Percentiles rank a stretch among this genome's conserved stretches.
These are phyloP conservation scores for Catamblyrhynchus diadema DNA, from an alignment of 2,797 vertebrate species.

Conservation along the genomic window DNA sequence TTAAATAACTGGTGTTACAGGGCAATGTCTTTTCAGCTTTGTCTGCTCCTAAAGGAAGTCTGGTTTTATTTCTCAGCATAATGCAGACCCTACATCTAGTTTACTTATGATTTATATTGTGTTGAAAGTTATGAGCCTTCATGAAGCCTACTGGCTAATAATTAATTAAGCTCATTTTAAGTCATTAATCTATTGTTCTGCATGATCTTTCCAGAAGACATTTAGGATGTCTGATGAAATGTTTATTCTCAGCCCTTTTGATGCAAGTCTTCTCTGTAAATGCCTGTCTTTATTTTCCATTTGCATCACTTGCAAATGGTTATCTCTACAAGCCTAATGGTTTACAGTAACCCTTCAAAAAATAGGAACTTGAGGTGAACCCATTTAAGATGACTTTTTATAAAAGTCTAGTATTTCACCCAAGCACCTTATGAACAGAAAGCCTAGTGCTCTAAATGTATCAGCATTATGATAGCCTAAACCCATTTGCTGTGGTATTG, in stretches of 20 bases:
- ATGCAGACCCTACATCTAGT: neutral
- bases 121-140: slow-evolving; percentile 4
- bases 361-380: neutral
- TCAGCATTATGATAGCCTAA: neutral
- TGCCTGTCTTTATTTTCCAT: slow-evolving; percentile 27
- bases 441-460: slow-evolving; percentile 28
- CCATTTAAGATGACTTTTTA: neutral
- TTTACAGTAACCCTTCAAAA: slow-evolving; percentile 39
- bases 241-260: slow-evolving; percentile 36
- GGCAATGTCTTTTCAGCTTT: neutral
- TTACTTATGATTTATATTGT: slow-evolving; percentile 49
- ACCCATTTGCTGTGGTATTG: slow-evolving; percentile 53
- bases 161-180: slow-evolving; percentile 55
- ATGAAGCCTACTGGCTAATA: slow-evolving; percentile 46
- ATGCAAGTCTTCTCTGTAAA: neutral
- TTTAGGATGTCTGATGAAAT: slow-evolving; percentile 27
- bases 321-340: slow-evolving; percentile 27
- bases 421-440: slow-evolving; percentile 9
- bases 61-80: slow-evolving; percentile 6
- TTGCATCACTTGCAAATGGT: slow-evolving; percentile 18
- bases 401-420: neutral
- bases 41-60: neutral
- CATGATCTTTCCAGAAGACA: slow-evolving; percentile 41
- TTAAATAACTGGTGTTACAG: neutral
- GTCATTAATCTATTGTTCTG: slow-evolving; percentile 44